Base-by-base conservation (phyloP, 2,113 vertebrate genomes). In the Xyliphius kryptos region DNA sequence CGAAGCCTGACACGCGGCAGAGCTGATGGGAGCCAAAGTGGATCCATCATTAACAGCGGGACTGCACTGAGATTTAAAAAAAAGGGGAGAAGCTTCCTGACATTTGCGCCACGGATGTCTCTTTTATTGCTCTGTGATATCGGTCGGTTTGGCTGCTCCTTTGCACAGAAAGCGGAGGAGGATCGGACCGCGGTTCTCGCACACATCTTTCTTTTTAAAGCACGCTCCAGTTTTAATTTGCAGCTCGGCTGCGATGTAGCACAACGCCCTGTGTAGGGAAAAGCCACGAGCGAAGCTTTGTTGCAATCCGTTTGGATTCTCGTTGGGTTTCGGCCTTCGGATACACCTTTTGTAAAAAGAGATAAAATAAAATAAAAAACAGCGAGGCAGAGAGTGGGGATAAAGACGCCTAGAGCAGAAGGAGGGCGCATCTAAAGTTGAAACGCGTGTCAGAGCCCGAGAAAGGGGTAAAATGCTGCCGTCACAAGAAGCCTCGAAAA, bases 401-500 rank as follows among this genome's bases (percentile, higher is more conserved):
- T 66, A 68, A 38, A 69, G 57, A 52, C 13, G 38, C 16, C n/a
- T n/a, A n/a, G n/a, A n/a, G n/a, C n/a, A n/a, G 26, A 50, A n/a
- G 49, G 51, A 53, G 68, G 70, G 50, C 66, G 51, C 56, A 49
- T 38, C 47, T 37, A 13, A 50, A 43, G 19, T 50, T 49, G 54
- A 43, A 67, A n/a, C 55, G 53, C 13, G 44, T 6, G 41, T 38
- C 11, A 44, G 56, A n/a, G n/a, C n/a, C n/a, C n/a, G 10, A 36
- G 13, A 37, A 61, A n/a, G 49, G 49, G 26, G 21, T 22, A 11
- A 37, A 20, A 93, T 93, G 91, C 86, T 93, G 81, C 89, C 90
- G 73, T 91, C 91, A 71, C 90, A 92, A 85, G 91, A 92, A 81
- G 91, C 90, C 80, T 89, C 89, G 80, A 90, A 90, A 85, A 87